A percentile compares a stretch with the other conserved stretches of the same genome.
Conservation (phyloP, 2,888 invertebrate species). For the Coleophora flavipennella region DNA sequence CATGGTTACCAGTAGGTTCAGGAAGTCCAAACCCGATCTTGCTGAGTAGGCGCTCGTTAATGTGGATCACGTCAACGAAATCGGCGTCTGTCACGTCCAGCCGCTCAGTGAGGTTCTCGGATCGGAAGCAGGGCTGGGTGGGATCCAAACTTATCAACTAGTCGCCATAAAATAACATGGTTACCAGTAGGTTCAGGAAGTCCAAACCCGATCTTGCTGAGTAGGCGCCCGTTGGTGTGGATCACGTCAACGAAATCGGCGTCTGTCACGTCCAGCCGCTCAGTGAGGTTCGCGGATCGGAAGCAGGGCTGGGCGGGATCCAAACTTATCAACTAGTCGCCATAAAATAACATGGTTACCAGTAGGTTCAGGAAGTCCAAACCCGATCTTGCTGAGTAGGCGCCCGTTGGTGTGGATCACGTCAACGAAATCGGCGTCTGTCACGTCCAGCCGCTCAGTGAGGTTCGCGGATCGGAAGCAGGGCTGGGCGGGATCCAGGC, state of each 20-base stretch:
- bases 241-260: conserved; percentile 76
- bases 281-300: conserved; percentile 42
- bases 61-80: conserved; percentile 76
- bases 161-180: too few species aligned
- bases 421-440: conserved; percentile 75
- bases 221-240: conserved; percentile 73
- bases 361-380: conserved; percentile 71
- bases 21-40: conserved; percentile 74
- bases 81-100: conserved; percentile 71
- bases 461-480: conserved; percentile 64
- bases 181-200: conserved; percentile 71
- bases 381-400: conserved; percentile 63
- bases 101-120: conserved; percentile 48
- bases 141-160: conserved; percentile 78
- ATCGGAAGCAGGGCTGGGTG: conserved; percentile 75
- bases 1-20: conserved; percentile 61
- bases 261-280: conserved; percentile 69
- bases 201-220: conserved; percentile 71
- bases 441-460: conserved; percentile 62
- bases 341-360: conserved; percentile 36
- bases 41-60: conserved; percentile 67
- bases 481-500: conserved; percentile 77
- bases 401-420: conserved; percentile 76
- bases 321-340: conserved; percentile 52
- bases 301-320: conserved; percentile 79